These are phyloP conservation scores for Diplodus puntazzo DNA, from an alignment of 2,797 vertebrate species.

Conservation along the genomic window DNA sequence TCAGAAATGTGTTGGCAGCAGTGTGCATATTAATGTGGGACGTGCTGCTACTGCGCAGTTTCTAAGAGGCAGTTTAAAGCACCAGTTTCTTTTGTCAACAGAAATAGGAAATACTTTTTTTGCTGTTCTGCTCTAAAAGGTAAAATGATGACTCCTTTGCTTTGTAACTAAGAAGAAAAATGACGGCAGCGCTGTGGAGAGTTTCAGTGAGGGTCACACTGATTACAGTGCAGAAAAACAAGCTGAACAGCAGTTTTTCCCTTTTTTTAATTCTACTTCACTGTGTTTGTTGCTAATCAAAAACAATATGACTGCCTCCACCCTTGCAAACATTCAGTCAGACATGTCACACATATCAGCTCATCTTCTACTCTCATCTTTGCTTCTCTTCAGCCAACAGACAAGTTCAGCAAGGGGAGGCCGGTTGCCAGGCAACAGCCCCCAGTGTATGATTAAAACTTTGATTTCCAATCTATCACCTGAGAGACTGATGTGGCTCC, in stretches of 20 bases:
- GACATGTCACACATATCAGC: slow-evolving; percentile 28
- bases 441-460: slow-evolving; percentile 84
- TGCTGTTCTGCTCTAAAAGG: slow-evolving; percentile 23
- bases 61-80: slow-evolving; percentile 40
- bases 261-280: background rate
- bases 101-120: slow-evolving; percentile 9
- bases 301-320: background rate
- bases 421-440: slow-evolving; percentile 83
- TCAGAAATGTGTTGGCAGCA: slow-evolving; percentile 37
- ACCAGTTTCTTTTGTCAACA: slow-evolving; percentile 27
- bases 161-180: slow-evolving; percentile 20
- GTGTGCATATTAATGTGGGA: slow-evolving; percentile 54
- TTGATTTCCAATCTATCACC: slow-evolving; percentile 86
- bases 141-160: slow-evolving; percentile 32
- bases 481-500: slow-evolving; percentile 74
- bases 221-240: background rate
- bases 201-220: slow-evolving; percentile 15
- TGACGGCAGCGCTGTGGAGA: background rate
- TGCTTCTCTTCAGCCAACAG: slow-evolving; percentile 68
- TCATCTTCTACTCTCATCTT: slow-evolving; percentile 73
- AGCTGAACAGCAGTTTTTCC: background rate
- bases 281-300: slow-evolving; percentile 14
- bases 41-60: slow-evolving; percentile 37
- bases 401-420: slow-evolving; percentile 69
- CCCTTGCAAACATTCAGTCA: slow-evolving; percentile 29